Conservation (phyloP, 2,888 invertebrate species). For the Melipona bicolor region DNA sequence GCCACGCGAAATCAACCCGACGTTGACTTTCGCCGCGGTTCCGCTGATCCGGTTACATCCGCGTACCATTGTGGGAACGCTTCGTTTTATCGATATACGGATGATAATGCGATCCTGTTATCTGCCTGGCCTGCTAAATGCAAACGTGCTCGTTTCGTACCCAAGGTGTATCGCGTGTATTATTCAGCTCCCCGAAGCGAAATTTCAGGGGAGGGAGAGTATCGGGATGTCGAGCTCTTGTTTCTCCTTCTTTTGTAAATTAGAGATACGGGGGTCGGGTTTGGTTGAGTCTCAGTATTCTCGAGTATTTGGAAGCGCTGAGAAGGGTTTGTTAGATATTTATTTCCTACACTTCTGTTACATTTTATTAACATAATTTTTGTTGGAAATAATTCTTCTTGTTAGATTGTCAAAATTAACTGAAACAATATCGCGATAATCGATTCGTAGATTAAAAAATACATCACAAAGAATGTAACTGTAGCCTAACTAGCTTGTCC, state of each 20-base stretch:
- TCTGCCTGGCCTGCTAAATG: conserved; percentile 14
- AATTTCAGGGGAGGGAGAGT: not conserved
- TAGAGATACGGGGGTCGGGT: not conserved
- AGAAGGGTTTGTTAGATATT: not conserved
- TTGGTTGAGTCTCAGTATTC: not conserved
- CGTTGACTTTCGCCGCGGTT: conserved; percentile 38
- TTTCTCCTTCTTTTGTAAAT: not conserved
- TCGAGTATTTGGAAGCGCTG: not conserved
- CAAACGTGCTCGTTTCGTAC: conserved; percentile 5
- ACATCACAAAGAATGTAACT: not conserved
- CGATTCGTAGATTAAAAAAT: no score
- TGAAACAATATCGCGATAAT: not conserved
- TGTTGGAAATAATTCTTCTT: not conserved
- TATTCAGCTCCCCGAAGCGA: not conserved
- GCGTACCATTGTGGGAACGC: conserved; percentile 13
- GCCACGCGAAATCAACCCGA: conserved; percentile 42
- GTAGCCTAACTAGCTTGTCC: no score
- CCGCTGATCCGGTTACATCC: conserved; percentile 42
- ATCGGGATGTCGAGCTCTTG: no score
- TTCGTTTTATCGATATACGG: conserved; percentile 46
- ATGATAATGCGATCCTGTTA: conserved; percentile 31
- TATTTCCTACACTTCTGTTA: not conserved
- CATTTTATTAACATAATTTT: not conserved
- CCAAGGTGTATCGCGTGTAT: not conserved
- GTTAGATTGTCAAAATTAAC: not conserved